These are phyloP conservation scores for Plotosus lineatus DNA, from an alignment of 2,113 vertebrate genomes.

Conservation along the genomic window DNA sequence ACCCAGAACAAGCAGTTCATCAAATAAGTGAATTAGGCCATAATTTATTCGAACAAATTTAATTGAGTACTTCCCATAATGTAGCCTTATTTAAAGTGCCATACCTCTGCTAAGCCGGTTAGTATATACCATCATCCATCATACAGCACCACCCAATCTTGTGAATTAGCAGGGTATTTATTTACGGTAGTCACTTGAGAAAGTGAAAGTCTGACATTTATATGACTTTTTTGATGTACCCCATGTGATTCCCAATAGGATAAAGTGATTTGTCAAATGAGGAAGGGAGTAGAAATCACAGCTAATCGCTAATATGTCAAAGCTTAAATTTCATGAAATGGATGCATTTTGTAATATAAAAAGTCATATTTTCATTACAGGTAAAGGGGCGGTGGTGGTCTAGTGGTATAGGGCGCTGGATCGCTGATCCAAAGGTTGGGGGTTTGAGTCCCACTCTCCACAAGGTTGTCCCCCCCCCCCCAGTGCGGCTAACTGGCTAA, in stretches of 20 bases:
- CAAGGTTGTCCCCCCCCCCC: too few species aligned
- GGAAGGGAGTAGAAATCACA: background rate
- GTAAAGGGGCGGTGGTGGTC: too few species aligned
- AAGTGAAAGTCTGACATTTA: background rate
- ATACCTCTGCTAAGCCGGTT: background rate
- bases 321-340: background rate
- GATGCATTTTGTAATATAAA: background rate
- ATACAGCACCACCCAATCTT: background rate
- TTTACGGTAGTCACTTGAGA: background rate
- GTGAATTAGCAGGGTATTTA: background rate
- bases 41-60: background rate
- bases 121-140: background rate
- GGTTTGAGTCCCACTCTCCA: too few species aligned
- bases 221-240: background rate
- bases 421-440: too few species aligned
- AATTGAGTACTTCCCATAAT: background rate
- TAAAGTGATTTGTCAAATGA: too few species aligned
- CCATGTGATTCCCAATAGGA: background rate
- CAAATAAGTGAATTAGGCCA: background rate
- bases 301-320: background rate
- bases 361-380: background rate
- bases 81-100: background rate
- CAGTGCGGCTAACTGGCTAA: too few species aligned
- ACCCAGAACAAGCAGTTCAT: too few species aligned
- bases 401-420: too few species aligned